phyloP scores from a whole-genome alignment of 1,140 invertebrate genomes.

The Gonioctena quinquepunctata region DNA sequence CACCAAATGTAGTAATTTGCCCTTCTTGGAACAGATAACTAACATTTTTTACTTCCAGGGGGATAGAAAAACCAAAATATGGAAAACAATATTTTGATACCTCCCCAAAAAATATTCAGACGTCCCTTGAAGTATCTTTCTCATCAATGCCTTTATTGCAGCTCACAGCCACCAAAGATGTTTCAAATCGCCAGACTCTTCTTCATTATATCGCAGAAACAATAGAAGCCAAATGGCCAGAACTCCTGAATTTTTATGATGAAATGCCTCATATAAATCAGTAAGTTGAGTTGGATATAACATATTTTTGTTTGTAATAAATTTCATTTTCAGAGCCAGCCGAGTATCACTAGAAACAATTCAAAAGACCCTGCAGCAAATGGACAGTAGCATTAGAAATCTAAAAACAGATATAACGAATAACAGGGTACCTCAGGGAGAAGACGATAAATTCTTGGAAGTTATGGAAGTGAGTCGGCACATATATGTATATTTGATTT shows the following conservation, averaged over 20 bases:
- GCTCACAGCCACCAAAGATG: constrained; percentile 91
- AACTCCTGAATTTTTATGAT: constrained; percentile 80
- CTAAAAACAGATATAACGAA: constrained; percentile 87
- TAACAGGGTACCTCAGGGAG: constrained; percentile 73
- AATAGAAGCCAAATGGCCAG: constrained; percentile 86
- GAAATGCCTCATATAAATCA: constrained; percentile 86
- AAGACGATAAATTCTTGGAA: constrained; percentile 81
- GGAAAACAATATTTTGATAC: too few species aligned
- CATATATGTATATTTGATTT: too few species aligned
- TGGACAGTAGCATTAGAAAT: constrained; percentile 84
- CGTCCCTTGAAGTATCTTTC: too few species aligned
- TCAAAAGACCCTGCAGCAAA: constrained; percentile 81
- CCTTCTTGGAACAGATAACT: too few species aligned
- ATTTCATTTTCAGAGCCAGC: constrained; percentile 64
- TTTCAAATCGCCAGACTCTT: constrained; percentile 90
- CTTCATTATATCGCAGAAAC: constrained; percentile 91
- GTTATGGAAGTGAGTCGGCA: constrained; percentile 83
- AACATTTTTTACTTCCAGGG: too few species aligned
- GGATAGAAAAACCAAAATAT: too few species aligned
- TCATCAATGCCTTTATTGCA: constrained; percentile 55
- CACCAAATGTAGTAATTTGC: too few species aligned
- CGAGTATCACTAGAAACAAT: constrained; percentile 85
- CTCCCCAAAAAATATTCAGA: too few species aligned
- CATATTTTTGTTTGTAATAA: background rate
- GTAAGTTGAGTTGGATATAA: constrained; percentile 36